These are phyloP conservation scores for Stichopus chloronotus DNA, from an alignment of 35 echinoderm and acorn worm species.

Conservation along the genomic window DNA sequence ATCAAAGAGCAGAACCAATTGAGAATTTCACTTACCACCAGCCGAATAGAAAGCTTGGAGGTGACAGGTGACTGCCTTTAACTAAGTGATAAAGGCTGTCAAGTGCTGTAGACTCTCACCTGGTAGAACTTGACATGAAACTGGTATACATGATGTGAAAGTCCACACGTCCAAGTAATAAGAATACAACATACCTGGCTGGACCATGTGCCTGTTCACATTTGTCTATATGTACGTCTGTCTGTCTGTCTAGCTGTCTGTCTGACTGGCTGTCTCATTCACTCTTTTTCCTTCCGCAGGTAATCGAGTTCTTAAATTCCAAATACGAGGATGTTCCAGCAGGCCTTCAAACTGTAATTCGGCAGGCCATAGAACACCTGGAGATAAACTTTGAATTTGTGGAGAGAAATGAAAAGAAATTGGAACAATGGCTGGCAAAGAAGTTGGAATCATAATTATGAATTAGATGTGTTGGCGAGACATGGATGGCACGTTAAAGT, in stretches of 20 bases:
- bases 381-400: background rate
- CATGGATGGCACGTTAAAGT: too few relatives aligned
- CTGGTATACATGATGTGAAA: too few relatives aligned
- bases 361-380: background rate
- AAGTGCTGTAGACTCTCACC: too few relatives aligned
- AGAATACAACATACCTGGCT: too few relatives aligned
- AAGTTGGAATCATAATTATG: background rate
- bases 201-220: background rate
- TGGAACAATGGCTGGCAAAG: background rate
- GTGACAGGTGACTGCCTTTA: too few relatives aligned
- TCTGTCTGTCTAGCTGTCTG: background rate
- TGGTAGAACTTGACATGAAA: too few relatives aligned
- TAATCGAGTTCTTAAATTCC: background rate
- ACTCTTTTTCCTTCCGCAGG: background rate
- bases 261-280: background rate
- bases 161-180: too few relatives aligned
- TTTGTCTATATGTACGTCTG: background rate
- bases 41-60: too few relatives aligned
- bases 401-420: background rate
- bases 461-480: too few relatives aligned
- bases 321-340: background rate
- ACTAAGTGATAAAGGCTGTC: too few relatives aligned
- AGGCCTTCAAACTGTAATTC: background rate
- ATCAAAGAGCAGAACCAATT: too few relatives aligned
- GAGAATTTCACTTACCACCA: too few relatives aligned